Percentiles rank a stretch among this genome's conserved stretches.
Conservation (phyloP, 2,113 vertebrate genomes). For the Butastur rufipennis region DNA sequence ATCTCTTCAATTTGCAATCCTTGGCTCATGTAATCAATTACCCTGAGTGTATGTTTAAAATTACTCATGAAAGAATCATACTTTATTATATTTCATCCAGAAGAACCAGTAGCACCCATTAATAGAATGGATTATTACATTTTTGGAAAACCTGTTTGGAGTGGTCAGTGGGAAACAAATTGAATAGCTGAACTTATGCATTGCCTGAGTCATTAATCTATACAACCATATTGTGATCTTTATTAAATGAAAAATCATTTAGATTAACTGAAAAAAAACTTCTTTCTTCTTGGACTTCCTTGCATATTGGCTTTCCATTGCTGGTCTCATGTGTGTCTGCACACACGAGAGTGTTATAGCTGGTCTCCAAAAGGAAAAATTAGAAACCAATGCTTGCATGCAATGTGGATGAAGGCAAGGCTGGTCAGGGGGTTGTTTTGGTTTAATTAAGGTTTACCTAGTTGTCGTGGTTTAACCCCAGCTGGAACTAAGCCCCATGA, state of each 20-base stretch:
- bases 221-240: not conserved
- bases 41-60: slow-evolving; percentile 46
- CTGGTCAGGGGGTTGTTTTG: not conserved
- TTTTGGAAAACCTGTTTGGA: not conserved
- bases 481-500: too few relatives aligned
- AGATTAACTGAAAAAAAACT: not conserved
- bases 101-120: slow-evolving; percentile 24
- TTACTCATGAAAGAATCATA: slow-evolving; percentile 61
- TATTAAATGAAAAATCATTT: not conserved
- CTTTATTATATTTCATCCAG: slow-evolving; percentile 42
- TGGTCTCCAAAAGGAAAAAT: not conserved
- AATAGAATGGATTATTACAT: slow-evolving; percentile 37
- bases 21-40: slow-evolving; percentile 11
- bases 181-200: not conserved
- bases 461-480: too few relatives aligned
- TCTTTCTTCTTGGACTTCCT: not conserved
- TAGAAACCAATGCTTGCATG: not conserved
- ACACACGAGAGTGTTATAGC: not conserved
- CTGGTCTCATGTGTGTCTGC: not conserved
- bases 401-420: not conserved
- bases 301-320: not conserved
- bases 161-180: not conserved
- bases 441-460: not conserved
- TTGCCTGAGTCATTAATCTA: not conserved
- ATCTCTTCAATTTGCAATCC: slow-evolving; percentile 28